phyloP scores from a whole-genome alignment of 1,140 invertebrate species.

The Drosophila equinoxialis region DNA sequence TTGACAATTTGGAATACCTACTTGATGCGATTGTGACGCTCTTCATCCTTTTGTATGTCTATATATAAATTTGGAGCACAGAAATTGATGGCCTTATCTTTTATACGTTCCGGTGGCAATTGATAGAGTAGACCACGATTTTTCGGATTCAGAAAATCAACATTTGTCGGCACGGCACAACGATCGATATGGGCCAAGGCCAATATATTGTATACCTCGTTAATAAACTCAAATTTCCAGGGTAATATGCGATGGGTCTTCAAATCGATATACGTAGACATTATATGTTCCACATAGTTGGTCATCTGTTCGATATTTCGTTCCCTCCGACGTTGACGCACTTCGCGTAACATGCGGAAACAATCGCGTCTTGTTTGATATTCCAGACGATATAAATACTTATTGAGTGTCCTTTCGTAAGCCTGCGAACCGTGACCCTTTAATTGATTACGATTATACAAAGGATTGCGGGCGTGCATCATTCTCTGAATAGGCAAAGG shows the following conservation, averaged over 20 bases:
- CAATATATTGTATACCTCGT: conserved; percentile 70
- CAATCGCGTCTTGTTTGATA: conserved; percentile 68
- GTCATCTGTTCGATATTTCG: conserved; percentile 43
- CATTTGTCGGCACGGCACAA: conserved; percentile 38
- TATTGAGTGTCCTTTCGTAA: conserved; percentile 28
- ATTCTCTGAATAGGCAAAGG: conserved; percentile 55
- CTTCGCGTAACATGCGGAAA: conserved; percentile 47
- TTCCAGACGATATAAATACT: conserved; percentile 46
- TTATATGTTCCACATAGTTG: conserved; percentile 62
- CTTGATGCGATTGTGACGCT: conserved; percentile 11
- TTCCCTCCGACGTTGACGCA: conserved; percentile 26
- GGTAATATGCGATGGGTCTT: conserved; percentile 71
- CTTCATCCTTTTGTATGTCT: conserved; percentile 25
- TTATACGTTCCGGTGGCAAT: conserved; percentile 28
- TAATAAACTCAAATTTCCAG: conserved; percentile 76
- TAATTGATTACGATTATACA: conserved; percentile 48
- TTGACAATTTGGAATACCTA: conserved; percentile 12
- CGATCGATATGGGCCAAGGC: conserved; percentile 58
- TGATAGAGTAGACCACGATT: conserved; percentile 42
- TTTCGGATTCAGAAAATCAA: conserved; percentile 38
- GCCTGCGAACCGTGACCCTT: conserved; percentile 21
- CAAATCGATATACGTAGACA: conserved; percentile 50
- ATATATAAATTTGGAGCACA: conserved; percentile 38
- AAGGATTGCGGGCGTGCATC: conserved; percentile 63
- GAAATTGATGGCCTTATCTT: background rate